These are phyloP conservation scores for Pseudoips prasinana DNA, from an alignment of 2,888 invertebrate genomes.

Conservation along the genomic window DNA sequence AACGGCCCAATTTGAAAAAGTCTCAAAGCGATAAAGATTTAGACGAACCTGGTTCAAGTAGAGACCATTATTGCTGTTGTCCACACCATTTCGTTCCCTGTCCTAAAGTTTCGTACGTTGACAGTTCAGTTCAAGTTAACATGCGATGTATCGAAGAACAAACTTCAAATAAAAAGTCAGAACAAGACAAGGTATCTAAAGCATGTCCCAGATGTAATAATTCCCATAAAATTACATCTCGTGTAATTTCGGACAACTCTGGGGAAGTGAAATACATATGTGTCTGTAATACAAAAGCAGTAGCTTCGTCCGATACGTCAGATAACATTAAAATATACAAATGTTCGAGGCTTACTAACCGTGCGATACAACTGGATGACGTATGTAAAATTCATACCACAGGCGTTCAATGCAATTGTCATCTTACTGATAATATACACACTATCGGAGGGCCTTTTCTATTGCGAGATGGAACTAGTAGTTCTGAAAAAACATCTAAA, in stretches of 20 bases:
- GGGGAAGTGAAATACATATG: conserved; percentile 60
- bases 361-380: conserved; percentile 39
- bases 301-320: conserved; percentile 35
- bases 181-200: conserved; percentile 4
- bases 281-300: conserved; percentile 47
- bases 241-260: conserved; percentile 32
- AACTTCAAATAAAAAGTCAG: conserved; percentile 12
- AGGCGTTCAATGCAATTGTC: conserved; percentile 25
- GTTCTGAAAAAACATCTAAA: conserved; percentile 25
- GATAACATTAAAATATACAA: conserved; percentile 60
- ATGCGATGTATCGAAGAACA: conserved; percentile 34
- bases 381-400: conserved; percentile 22
- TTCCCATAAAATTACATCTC: conserved; percentile 2
- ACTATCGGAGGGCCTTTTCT: not conserved
- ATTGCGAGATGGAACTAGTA: conserved; percentile 10
- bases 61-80: conserved; percentile 55
- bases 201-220: not conserved
- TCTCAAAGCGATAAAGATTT: conserved; percentile 43
- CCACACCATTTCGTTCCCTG: conserved; percentile 40
- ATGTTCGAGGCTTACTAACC: conserved; percentile 50
- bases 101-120: conserved; percentile 45
- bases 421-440: not conserved
- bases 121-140: conserved; percentile 65
- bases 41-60: conserved; percentile 44
- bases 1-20: conserved; percentile 48